Evolutionary conservation across 2,888 invertebrate species (phyloP), one percentile per base, ranked within the genome.

Genomic region (Hofmannophila pseudospretella): DNA sequence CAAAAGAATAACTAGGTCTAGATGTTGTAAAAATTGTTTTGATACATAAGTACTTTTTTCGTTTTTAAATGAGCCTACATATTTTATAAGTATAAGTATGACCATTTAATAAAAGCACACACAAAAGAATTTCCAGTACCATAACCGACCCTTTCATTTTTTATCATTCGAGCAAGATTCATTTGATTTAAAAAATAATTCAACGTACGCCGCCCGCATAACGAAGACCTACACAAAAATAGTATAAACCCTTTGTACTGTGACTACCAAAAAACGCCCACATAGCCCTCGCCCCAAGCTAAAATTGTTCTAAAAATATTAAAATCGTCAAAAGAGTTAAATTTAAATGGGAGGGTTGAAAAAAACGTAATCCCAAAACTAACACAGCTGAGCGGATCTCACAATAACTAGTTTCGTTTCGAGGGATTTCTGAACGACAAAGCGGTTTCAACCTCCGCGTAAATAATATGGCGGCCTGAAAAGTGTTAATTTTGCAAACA

Each of bases 301-400:
- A 71, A 75, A 75, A 76, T 68, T 64, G 68, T 76, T 75, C 75
- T 72, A 76, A 68, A 82, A 84, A 81, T 85, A 85, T 85, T 86
- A 82, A 85, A 86, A 85, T 79, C 81, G 80, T 79, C 73, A 81
- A 85, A 85, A 84, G 85, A 84, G 85, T 85, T 86, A 81, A 85
- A 85, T 77, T 80, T 85, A 78, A 85, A 82, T 39, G 77, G 58
- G 67, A 67, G 75, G 80, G 79, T 77, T 72, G 67, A 57, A 58
- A 67, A 74, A 65, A 58, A 55, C 52, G 54, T 82, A 81, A 85
- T 80, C 81, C 75, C 64, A 71, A 75, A 72, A 75, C 78, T 69
- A 81, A 82, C 82, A 79, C 85, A 86, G 85, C 85, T 85, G 85
- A 78, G 62, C 63, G 54, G 58, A 51, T 64, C 66, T 49, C 58